Evolutionary conservation across 2,888 invertebrate genomes (phyloP).

Genomic region (Drosophila mimetica): DNA sequence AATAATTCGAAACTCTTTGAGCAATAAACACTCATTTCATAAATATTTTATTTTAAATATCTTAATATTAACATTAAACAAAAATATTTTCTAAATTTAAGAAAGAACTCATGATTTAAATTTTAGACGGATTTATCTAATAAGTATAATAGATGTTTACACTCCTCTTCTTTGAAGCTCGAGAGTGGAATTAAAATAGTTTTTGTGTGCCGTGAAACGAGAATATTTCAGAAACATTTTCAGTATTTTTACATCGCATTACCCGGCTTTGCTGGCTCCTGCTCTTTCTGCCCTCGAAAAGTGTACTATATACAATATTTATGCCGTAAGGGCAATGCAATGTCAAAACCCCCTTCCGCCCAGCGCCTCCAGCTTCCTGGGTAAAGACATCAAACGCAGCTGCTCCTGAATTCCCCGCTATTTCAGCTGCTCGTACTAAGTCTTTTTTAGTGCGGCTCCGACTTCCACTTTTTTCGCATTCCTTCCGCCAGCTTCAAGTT

Average conservation of each 20-base stretch:
- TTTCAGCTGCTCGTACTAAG: constrained; percentile 26
- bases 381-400: constrained; percentile 64
- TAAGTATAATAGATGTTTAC: background rate
- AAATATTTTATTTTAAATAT: too few species aligned
- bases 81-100: too few species aligned
- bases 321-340: constrained; percentile 43
- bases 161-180: background rate
- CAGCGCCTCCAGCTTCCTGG: constrained; percentile 1
- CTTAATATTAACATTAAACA: too few species aligned
- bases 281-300: background rate
- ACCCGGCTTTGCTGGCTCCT: background rate
- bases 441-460: constrained; percentile 24
- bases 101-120: too few species aligned
- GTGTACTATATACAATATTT: constrained; percentile 20
- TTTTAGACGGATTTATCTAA: too few species aligned
- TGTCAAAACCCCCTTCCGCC: constrained; percentile 19
- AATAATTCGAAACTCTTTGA: too few species aligned
- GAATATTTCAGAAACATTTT: constrained; percentile 1
- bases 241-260: constrained; percentile 5
- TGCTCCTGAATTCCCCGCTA: constrained; percentile 36
- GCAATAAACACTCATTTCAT: too few species aligned
- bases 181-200: background rate
- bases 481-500: constrained; percentile 9
- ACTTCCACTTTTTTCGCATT: constrained; percentile 22
- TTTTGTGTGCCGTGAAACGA: background rate